Base-by-base conservation (phyloP, 1,140 invertebrate species). In the Sycophila sp. region DNA sequence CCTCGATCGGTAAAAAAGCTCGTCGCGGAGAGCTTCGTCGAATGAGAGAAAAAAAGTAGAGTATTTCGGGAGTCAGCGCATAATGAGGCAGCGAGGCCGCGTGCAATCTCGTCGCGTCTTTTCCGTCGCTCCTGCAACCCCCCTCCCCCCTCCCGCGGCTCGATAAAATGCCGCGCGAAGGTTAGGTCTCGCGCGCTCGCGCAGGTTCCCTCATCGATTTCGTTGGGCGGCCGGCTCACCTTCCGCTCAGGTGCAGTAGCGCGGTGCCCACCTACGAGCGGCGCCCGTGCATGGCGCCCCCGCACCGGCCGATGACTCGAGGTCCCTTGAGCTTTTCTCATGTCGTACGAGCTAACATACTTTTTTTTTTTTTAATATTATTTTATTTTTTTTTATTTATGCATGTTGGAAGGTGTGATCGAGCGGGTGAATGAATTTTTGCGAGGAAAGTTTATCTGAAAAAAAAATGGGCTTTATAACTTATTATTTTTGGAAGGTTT, bases 191-290 rank as follows among this genome's bases (percentile, higher is more conserved):
- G 28, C 15, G 15, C 38, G 13, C 36, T 26, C 58, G 13, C 36
- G 69, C 74, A 74, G 76, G 73, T 76, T n/a, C n/a, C n/a, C 73
- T 73, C 75, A 78, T 78, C 76, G 76, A 78, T 78, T 73, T 71
- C 73, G 63, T 72, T 47, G 62, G 38, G 62, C 65, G 67, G 71
- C 74, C 62, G 42, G 26, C 36, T 60, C 38, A 42, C 36, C 59
- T 73, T 63, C 51, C 47, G 38, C 45, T 71, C 76, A 75, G 72
- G 73, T 71, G 74, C 66, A 77, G 38, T 69, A 30, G 68, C 73
- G 40, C 65, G 70, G 51, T 66, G 71, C 62, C 69, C 71, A 73
- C 73, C 71, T 71, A 73, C 69, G 74, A 71, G 71, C 74, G 74
- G 70, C 36, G 53, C 56, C 56, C 58, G 34, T 55, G 58, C 51